phyloP scores from a whole-genome alignment of 2,113 vertebrate species.

The Jacana jacana region DNA sequence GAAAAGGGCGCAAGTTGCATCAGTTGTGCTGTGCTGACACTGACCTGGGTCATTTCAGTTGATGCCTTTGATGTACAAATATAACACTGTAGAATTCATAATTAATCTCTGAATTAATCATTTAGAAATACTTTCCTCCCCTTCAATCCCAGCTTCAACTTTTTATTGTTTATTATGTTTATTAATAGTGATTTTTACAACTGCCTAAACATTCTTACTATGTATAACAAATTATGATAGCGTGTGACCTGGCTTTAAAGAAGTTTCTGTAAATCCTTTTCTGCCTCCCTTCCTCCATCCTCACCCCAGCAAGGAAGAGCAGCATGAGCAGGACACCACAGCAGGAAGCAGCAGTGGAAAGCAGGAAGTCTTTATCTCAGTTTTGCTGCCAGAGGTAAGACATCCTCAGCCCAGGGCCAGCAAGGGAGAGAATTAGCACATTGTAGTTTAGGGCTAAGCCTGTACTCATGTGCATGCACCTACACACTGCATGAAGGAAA shows the following conservation, averaged over 20 bases:
- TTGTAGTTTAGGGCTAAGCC: rapidly evolving
- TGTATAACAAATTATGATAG: not conserved
- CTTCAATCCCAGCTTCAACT: not conserved
- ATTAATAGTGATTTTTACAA: not conserved
- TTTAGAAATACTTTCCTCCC: not conserved
- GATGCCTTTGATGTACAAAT: conserved; percentile 1
- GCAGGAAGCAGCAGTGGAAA: not conserved
- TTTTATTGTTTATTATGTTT: not conserved
- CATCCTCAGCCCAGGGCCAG: not conserved
- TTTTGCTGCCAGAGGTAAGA: rapidly evolving
- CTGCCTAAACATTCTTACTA: not conserved
- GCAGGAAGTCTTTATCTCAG: not conserved
- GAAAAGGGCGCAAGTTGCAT: not conserved
- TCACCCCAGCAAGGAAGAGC: not conserved
- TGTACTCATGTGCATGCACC: not conserved
- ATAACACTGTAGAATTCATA: not conserved
- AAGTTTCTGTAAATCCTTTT: not conserved
- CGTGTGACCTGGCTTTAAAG: not conserved
- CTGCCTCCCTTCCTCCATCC: not conserved
- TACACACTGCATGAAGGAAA: not conserved
- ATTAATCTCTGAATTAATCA: not conserved
- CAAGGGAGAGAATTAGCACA: rapidly evolving
- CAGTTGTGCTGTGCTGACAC: not conserved
- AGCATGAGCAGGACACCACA: not conserved
- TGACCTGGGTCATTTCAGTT: not conserved